Conservation (phyloP, 2,888 invertebrate species). For the Lobophora halterata region DNA sequence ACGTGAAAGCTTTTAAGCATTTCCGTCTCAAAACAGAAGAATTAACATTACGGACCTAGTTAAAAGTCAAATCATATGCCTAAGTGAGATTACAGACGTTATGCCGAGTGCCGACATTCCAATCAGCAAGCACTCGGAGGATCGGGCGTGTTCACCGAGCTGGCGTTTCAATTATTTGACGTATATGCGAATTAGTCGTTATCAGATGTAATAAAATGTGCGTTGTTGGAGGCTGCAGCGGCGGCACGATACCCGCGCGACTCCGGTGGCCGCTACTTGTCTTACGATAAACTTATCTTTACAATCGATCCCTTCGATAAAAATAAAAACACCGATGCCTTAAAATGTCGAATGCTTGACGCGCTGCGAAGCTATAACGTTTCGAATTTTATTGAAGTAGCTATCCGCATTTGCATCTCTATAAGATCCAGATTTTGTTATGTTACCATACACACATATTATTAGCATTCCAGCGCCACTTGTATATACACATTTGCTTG, state of each 20-base stretch:
- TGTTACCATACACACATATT: no score
- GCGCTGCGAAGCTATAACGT: constrained; percentile 70
- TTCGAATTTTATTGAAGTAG: constrained; percentile 69
- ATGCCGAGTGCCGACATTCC: constrained; percentile 50
- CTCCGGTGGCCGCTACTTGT: constrained; percentile 79
- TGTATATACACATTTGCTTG: constrained; percentile 35
- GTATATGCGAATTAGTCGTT: constrained; percentile 72
- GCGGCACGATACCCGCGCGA: constrained; percentile 39
- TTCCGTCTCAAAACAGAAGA: constrained; percentile 34
- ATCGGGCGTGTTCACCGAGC: constrained; percentile 31
- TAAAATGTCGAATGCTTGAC: constrained; percentile 67
- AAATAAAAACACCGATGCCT: constrained; percentile 66
- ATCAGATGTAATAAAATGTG: constrained; percentile 78
- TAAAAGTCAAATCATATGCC: constrained; percentile 39
- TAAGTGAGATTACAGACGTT: constrained; percentile 43
- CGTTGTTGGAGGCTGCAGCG: constrained; percentile 47
- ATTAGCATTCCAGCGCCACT: constrained; percentile 64
- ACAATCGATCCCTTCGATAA: constrained; percentile 78
- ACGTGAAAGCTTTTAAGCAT: constrained; percentile 30
- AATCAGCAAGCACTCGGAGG: constrained; percentile 31
- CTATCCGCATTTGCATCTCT: constrained; percentile 72
- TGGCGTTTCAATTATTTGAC: constrained; percentile 69
- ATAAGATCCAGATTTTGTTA: constrained; percentile 66
- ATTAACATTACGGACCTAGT: constrained; percentile 31
- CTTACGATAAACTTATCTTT: constrained; percentile 79